These are phyloP conservation scores for Parus major DNA, from an alignment of 2,113 vertebrate genomes.

Conservation along the genomic window DNA sequence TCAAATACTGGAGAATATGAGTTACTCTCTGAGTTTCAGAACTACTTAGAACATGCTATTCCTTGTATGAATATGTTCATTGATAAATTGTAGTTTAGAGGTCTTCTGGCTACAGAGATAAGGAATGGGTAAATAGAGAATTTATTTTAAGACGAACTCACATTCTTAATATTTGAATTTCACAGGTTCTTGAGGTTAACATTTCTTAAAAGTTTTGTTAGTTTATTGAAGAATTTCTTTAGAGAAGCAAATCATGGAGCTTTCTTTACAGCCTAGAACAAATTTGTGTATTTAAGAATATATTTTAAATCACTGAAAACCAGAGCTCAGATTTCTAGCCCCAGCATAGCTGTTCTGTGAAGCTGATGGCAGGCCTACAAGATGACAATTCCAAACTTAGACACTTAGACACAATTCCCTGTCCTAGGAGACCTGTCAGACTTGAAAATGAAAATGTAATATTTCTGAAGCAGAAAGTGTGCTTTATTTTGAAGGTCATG, in stretches of 20 bases:
- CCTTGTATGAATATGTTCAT: not conserved
- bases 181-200: not conserved
- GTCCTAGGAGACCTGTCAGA: not conserved
- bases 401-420: too few species aligned
- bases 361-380: not conserved
- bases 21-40: not conserved
- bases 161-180: conserved; percentile 5
- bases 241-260: not conserved
- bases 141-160: conserved; percentile 1
- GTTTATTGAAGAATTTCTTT: not conserved
- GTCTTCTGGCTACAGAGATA: conserved; percentile 40
- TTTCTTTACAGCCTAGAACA: not conserved
- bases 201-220: not conserved
- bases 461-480: not conserved
- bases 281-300: not conserved
- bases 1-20: not conserved
- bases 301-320: not conserved
- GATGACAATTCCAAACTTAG: not conserved
- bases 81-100: not conserved
- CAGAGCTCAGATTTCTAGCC: not conserved
- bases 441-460: not conserved
- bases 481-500: not conserved
- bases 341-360: not conserved
- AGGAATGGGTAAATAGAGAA: not conserved
- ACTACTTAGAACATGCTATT: not conserved